Evolutionary conservation across 2,113 vertebrate genomes (phyloP).

Genomic region (Ciconia boyciana): DNA sequence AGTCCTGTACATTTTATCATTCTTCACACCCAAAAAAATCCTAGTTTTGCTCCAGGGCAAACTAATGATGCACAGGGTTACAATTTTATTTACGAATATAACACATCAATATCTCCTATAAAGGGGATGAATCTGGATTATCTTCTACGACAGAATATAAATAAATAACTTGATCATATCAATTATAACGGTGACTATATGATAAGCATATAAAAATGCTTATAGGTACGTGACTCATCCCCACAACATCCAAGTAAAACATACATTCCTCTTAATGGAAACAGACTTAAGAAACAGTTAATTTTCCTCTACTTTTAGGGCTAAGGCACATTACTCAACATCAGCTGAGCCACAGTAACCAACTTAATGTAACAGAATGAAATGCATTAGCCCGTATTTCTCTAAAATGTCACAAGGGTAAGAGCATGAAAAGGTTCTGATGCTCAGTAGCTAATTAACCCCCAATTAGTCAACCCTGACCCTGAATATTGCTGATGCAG

Average conservation of each 20-base stretch:
- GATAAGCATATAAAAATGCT: neutral
- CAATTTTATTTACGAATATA: neutral
- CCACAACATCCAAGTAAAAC: neutral
- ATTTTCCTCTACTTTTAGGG: neutral
- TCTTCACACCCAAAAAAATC: neutral
- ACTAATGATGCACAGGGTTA: neutral
- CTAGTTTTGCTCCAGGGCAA: neutral
- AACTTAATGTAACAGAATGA: neutral
- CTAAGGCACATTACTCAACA: neutral
- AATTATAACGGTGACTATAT: neutral
- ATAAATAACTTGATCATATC: neutral
- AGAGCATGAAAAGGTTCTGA: slow-evolving; percentile 27
- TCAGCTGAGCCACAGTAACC: neutral
- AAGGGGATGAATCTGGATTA: neutral
- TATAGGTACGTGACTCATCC: neutral
- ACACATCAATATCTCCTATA: neutral
- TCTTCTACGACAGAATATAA: neutral
- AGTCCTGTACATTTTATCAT: neutral
- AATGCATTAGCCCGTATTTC: neutral
- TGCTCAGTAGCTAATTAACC: slow-evolving; percentile 44
- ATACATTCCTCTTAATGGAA: neutral
- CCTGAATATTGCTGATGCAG: slow-evolving; percentile 14
- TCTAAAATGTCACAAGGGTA: slow-evolving; percentile 34
- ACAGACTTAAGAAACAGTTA: neutral
- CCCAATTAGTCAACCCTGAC: slow-evolving; percentile 26